Base-by-base conservation (phyloP, 2,797 vertebrate species). In the Ceyx erithaca region DNA sequence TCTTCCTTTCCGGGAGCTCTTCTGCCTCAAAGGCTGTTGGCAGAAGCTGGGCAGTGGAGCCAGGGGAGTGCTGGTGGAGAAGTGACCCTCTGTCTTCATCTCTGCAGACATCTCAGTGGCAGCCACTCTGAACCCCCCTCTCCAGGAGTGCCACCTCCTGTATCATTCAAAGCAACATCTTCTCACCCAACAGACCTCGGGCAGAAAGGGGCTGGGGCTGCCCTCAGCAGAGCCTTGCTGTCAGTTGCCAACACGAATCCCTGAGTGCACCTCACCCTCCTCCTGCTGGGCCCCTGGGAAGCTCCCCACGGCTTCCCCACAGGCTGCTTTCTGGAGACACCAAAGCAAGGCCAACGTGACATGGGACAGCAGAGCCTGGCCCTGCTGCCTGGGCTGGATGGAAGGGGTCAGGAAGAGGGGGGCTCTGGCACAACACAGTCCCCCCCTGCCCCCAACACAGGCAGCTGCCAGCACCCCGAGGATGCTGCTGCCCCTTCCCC, bases 171-270 rank as follows among this genome's bases (percentile, higher is more conserved):
- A 67, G 37, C 55, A 76, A 75, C 61, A 63, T 31, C 66, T 21
- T 46, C 52, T 59, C 43, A 66, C 41, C 30, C 48, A 51, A 1
- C 0, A 0, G 5, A 35, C n/a, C 21, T n/a, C 0, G 0, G n/a
- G 23, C 67, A 85, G 70, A 72, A 72, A 21, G 30, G 25, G 28
- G 5, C 51, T 58, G 46, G 46, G 28, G 12, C 63, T 49, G 16
- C 31, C 28, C 51, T 33, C 78, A 72, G 31, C 40, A 30, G 61
- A 49, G 14, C 68, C 30, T 40, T 1, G 0, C 78, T 58, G 61
- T 18, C 6, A 5, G 13, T 3, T 80, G 37, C 66, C 13, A 31
- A 23, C 48, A 45, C 14, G 10, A 40, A 31, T 12, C 31, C 70
- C 63, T 83, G 57, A 52, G 25, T 21, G 40, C 14, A 15, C 15